Percentiles rank a stretch among this genome's conserved stretches.
Conservation (phyloP, 2,113 vertebrate species). For the Notarius lentiginosus region DNA sequence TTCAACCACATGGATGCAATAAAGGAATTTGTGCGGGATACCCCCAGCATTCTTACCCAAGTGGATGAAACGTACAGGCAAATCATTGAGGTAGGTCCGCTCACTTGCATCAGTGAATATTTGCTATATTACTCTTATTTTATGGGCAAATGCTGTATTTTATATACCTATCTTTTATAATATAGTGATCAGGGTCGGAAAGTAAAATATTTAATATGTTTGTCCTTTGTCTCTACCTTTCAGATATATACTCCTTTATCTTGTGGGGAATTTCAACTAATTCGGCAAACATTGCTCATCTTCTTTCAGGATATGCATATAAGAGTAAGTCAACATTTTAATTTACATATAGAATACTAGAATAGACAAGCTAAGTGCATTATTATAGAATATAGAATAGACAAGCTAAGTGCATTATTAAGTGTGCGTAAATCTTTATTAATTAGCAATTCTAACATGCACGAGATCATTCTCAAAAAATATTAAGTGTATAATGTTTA, state of each 20-base stretch:
- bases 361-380: not conserved
- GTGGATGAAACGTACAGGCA: conserved; percentile 88
- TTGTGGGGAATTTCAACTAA: conserved; percentile 91
- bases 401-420: not conserved
- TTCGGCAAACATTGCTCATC: conserved; percentile 91
- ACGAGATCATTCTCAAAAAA: not conserved
- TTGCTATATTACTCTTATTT: not conserved
- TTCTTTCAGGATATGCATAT: conserved; percentile 99
- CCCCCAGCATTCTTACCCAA: conserved; percentile 84
- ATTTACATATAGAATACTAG: not conserved
- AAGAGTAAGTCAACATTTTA: conserved; percentile 75
- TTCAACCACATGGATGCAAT: conserved; percentile 98
- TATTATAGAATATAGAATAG: too few relatives aligned
- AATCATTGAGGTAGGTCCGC: conserved; percentile 79
- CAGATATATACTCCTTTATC: conserved; percentile 79
- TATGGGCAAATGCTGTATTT: not conserved
- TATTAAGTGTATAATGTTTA: not conserved
- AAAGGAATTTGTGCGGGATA: conserved; percentile 88
- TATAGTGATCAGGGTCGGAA: not conserved
- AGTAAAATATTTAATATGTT: not conserved
- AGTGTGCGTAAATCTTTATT: conserved; percentile 3
- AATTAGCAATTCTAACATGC: not conserved
- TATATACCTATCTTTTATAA: not conserved
- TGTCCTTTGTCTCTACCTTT: conserved; percentile 17
- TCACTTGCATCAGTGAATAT: not conserved